Base-by-base conservation (phyloP, 2,113 vertebrate genomes). In the Elachura formosa region DNA sequence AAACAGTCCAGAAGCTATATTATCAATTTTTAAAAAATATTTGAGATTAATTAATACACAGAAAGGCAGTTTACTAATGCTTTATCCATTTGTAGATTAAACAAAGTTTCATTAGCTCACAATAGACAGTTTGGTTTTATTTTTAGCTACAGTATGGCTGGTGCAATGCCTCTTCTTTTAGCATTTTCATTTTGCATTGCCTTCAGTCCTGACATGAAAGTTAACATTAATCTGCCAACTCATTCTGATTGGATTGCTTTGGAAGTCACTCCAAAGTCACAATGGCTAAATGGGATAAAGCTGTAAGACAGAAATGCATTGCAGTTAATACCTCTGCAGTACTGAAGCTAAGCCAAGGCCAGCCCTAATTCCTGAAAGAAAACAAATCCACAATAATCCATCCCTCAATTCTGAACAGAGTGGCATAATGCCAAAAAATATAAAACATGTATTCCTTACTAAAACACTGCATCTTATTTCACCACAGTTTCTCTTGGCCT, bases 281-380 rank as follows among this genome's bases (percentile, higher is more conserved):
- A 93, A 93, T 96, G 97, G 97, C 96, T 98, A 97, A 97, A 97
- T 95, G 95, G 96, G 95, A 97, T 97, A 96, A 85, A 81, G 90
- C 97, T 79, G 90, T 95, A 97, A 97, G 96, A 97, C 67, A 97
- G 96, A 97, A 98, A 98, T 98, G 97, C 96, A 97, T 98, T 98
- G 98, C 96, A 96, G 96, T 98, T 98, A 98, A 98, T 98, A 98
- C 95, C 96, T 98, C 93, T 61, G 96, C 96, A 97, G 98, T 93
- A 96, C 90, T 84, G 96, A 98, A 97, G 96, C 97, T 99, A 98
- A 98, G 97, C 98, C 97, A 97, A 96, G 96, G 97, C 98, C 98
- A 98, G 96, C 96, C 98, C 97, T 98, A 98, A 98, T 98, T 98
- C 98, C 98, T 96, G 96, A 98, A 98, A 98, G 97, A 98, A 98